These are phyloP conservation scores for Eutrigla gurnardus DNA, from an alignment of 2,797 vertebrate species.

Conservation along the genomic window DNA sequence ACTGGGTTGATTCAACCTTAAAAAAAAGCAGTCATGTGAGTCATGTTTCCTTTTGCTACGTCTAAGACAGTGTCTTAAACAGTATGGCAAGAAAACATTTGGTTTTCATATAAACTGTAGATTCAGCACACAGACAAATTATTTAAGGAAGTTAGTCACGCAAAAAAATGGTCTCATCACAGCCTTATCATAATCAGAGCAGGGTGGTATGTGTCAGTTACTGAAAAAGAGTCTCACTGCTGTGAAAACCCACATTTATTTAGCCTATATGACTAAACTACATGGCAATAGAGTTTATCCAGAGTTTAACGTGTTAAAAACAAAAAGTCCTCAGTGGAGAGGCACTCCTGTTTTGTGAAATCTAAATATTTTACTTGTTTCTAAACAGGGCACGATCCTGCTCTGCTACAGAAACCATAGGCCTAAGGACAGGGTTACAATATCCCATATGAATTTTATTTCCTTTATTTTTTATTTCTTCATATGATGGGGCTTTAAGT, in stretches of 20 bases:
- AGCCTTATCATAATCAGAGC: not conserved
- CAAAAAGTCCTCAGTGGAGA: not conserved
- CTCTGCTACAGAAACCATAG: not conserved
- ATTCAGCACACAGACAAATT: not conserved
- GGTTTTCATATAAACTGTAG: not conserved
- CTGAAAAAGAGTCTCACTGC: not conserved
- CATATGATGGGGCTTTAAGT: not conserved
- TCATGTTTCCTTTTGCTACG: constrained; percentile 16
- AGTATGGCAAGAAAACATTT: constrained; percentile 4
- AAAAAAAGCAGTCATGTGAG: not conserved
- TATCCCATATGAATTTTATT: constrained; percentile 19
- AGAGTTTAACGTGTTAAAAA: constrained; percentile 46
- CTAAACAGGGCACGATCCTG: constrained; percentile 52
- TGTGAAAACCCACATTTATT: not conserved
- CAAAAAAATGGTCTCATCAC: not conserved
- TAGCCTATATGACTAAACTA: fast-evolving
- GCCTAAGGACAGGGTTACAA: not conserved
- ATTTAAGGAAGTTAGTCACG: not conserved
- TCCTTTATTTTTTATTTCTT: not conserved
- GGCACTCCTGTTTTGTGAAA: constrained; percentile 27
- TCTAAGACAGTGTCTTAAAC: constrained; percentile 19
- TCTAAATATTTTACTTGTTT: constrained; percentile 67
- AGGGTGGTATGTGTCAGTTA: not conserved
- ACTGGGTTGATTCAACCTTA: not conserved
- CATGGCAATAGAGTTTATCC: not conserved